phyloP scores from a whole-genome alignment of 2,888 invertebrate genomes.

The Catocala nupta region DNA sequence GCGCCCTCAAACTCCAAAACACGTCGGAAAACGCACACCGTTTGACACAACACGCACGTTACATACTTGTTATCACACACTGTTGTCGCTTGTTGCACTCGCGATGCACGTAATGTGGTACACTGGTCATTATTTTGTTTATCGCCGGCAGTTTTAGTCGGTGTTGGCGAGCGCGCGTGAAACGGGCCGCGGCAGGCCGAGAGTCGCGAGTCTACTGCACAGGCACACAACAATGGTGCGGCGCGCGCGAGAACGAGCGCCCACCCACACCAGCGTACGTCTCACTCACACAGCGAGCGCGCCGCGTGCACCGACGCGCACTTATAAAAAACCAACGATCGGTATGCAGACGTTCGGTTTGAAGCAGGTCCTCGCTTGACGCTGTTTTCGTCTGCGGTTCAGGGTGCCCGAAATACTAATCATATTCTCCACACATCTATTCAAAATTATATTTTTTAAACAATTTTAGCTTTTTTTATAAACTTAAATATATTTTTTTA shows the following conservation, averaged over 20 bases:
- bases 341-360: conserved; percentile 87
- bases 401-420: conserved; percentile 72
- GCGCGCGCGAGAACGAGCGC: conserved; percentile 78
- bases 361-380: conserved; percentile 86
- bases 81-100: conserved; percentile 83
- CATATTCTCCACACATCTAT: conserved; percentile 60
- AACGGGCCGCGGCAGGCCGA: conserved; percentile 69
- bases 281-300: conserved; percentile 66
- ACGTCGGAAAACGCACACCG: conserved; percentile 77
- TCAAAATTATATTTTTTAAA: conserved; percentile 12
- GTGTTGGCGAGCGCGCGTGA: conserved; percentile 66
- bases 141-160: conserved; percentile 78
- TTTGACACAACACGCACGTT: conserved; percentile 83
- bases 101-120: conserved; percentile 80
- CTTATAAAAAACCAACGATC: conserved; percentile 86
- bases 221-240: conserved; percentile 81
- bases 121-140: conserved; percentile 85
- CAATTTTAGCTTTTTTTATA: no score
- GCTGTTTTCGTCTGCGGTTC: conserved; percentile 87
- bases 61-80: conserved; percentile 85
- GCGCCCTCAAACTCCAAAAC: conserved; percentile 79
- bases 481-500: no score
- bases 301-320: conserved; percentile 74
- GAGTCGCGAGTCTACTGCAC: conserved; percentile 82
- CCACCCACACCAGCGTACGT: conserved; percentile 65